Evolutionary conservation across 2,113 vertebrate species (phyloP), one percentile per base, ranked within the genome.

Genomic region (Vulpes ferrilata): DNA sequence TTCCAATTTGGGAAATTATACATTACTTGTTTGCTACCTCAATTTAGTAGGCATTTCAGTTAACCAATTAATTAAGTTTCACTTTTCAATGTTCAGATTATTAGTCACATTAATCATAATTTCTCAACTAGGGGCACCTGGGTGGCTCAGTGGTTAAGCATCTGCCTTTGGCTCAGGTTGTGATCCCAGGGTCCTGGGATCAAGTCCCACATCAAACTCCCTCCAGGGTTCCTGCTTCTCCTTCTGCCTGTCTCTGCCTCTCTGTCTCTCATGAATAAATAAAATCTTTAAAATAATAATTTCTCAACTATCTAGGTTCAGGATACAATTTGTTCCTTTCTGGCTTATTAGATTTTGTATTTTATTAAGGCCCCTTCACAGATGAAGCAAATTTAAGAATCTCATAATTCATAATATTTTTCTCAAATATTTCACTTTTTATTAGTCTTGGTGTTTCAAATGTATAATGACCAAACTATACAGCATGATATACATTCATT

Each of bases 51-150:
- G 60, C 74, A 89, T 67, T 84, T 91, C 59, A 55, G 35, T 60
- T 38, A 76, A 76, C n/a, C 55, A 88, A 71, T 20, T n/a, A 87
- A 12, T 81, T 95, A 79, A 62, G 7, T 51, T 82, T 95, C 12
- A 57, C 13, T 35, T 11, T 88, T 93, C 86, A 78, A 32, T 48
- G 65, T n/a, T 32, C 11, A 97, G 17, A 95, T 91, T 71, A 91
- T 43, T 78, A 3, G 86, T 87, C 30, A 51, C 6, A 43, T 43
- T 43, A 43, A 43, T 43, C 6, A 43, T 43, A 4, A 23, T 71
- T 95, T 96, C n/a, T 85, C 76, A 92, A 80, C 76, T 64, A 32
- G 43, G 7, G 43, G 43, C 43, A 43, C 43, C 43, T 43, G 43
- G 43, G 43, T 43, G 43, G 43, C 43, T 7, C 43, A 43, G 43